These are phyloP conservation scores for Drosophila melanica DNA, from an alignment of 1,140 invertebrate genomes.

Conservation along the genomic window DNA sequence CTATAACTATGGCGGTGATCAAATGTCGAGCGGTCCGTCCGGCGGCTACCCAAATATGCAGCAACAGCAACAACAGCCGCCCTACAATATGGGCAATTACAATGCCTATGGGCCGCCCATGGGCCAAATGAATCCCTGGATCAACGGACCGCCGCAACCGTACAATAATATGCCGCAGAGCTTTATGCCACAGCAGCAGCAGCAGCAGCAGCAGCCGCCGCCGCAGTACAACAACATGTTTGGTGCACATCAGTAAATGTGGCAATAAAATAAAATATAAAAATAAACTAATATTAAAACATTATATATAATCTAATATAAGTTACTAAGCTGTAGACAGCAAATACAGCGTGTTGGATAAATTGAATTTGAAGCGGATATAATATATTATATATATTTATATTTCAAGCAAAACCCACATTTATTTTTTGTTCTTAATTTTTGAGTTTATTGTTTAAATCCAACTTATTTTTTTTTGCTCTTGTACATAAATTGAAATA, in stretches of 20 bases:
- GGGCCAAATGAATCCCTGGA: conserved; percentile 56
- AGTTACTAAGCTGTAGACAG: background rate
- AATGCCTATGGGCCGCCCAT: conserved; percentile 36
- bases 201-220: conserved; percentile 33
- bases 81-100: conserved; percentile 39
- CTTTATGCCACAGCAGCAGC: conserved; percentile 49
- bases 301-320: background rate
- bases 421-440: too few species aligned
- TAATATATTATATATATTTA: background rate
- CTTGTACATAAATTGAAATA: conserved; percentile 1
- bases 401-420: background rate
- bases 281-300: background rate
- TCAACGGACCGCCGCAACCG: conserved; percentile 46
- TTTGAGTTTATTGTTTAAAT: background rate
- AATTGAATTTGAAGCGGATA: too few species aligned
- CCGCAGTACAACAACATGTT: conserved; percentile 61
- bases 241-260: conserved; percentile 38
- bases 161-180: conserved; percentile 43
- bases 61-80: conserved; percentile 5
- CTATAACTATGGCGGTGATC: conserved; percentile 27
- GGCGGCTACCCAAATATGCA: conserved; percentile 10
- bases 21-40: conserved; percentile 2
- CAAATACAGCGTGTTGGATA: background rate
- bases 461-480: background rate
- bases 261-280: background rate